Percentiles rank a stretch among this genome's conserved stretches.
phyloP scores from a whole-genome alignment of 92 coral and sea anemone genomes.

The Diadumene lineata region DNA sequence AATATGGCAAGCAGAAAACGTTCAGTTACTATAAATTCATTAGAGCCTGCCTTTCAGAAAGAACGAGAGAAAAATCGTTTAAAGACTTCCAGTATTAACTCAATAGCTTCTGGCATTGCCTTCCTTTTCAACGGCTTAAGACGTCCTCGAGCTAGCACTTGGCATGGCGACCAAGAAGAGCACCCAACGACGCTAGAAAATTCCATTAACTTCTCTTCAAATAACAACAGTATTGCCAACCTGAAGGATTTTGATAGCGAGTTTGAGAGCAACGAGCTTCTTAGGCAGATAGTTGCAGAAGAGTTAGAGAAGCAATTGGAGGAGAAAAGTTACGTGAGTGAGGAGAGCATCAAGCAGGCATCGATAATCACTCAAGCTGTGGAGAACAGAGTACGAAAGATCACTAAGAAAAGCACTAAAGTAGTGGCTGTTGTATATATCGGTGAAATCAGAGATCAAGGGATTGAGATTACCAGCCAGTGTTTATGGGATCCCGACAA shows the following conservation, averaged over 20 bases:
- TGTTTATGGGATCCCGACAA: slow-evolving; percentile 89
- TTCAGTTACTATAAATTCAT: slow-evolving; percentile 66
- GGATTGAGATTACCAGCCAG: slow-evolving; percentile 94
- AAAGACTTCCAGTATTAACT: slow-evolving; percentile 73
- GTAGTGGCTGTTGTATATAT: slow-evolving; percentile 83
- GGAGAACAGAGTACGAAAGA: slow-evolving; percentile 61
- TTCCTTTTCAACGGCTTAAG: slow-evolving; percentile 14
- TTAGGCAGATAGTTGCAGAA: slow-evolving; percentile 74
- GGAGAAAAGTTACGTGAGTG: slow-evolving; percentile 58
- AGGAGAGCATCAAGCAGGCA: slow-evolving; percentile 74
- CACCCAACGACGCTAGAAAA: slow-evolving; percentile 1
- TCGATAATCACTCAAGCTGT: slow-evolving; percentile 74
- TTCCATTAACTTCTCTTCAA: no score
- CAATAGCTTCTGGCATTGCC: slow-evolving; percentile 87
- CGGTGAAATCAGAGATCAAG: slow-evolving; percentile 95
- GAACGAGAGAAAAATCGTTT: slow-evolving; percentile 51
- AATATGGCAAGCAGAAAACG: slow-evolving; percentile 45
- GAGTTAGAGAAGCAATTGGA: slow-evolving; percentile 63
- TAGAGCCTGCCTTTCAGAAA: slow-evolving; percentile 64
- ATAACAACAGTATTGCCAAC: slow-evolving; percentile 59
- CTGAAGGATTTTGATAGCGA: slow-evolving; percentile 67
- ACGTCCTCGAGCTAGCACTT: slow-evolving; percentile 84
- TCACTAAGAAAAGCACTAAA: slow-evolving; percentile 62
- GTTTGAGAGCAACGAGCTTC: slow-evolving; percentile 53
- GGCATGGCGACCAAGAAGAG: slow-evolving; percentile 85